Evolutionary conservation across 2,888 invertebrate species (phyloP).

Genomic region (Pinctada fucata): DNA sequence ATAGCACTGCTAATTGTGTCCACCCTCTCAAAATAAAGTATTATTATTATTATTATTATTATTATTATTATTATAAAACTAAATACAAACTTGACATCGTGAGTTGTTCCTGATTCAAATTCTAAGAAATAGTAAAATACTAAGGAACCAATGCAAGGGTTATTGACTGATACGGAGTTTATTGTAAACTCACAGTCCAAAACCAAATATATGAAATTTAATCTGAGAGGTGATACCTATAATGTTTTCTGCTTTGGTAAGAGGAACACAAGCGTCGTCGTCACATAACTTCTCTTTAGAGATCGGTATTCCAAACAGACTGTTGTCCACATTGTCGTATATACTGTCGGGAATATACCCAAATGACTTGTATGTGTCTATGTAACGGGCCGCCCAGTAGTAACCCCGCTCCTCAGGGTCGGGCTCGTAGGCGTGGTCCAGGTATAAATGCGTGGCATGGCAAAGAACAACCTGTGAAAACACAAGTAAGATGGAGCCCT

Average conservation of each 20-base stretch:
- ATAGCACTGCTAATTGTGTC: too few species aligned
- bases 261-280: background rate
- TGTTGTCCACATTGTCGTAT: background rate
- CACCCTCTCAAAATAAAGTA: too few species aligned
- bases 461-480: slow-evolving; percentile 7
- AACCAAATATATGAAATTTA: too few species aligned
- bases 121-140: too few species aligned
- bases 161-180: too few species aligned
- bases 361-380: background rate
- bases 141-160: too few species aligned
- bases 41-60: too few species aligned
- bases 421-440: slow-evolving; percentile 10
- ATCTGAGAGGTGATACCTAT: background rate
- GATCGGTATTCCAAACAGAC: background rate
- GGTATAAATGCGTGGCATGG: slow-evolving; percentile 6
- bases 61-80: too few species aligned
- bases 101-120: too few species aligned
- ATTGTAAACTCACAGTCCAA: too few species aligned
- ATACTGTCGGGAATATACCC: background rate
- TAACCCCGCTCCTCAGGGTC: slow-evolving; percentile 9
- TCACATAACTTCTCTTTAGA: background rate
- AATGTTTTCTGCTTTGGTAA: background rate
- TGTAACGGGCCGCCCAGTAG: slow-evolving; percentile 7
- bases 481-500: too few species aligned
- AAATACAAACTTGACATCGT: too few species aligned